Evolutionary conservation across 2,888 invertebrate species (phyloP), one percentile per base, ranked within the genome.

Genomic region (Tanypteryx hageni): DNA sequence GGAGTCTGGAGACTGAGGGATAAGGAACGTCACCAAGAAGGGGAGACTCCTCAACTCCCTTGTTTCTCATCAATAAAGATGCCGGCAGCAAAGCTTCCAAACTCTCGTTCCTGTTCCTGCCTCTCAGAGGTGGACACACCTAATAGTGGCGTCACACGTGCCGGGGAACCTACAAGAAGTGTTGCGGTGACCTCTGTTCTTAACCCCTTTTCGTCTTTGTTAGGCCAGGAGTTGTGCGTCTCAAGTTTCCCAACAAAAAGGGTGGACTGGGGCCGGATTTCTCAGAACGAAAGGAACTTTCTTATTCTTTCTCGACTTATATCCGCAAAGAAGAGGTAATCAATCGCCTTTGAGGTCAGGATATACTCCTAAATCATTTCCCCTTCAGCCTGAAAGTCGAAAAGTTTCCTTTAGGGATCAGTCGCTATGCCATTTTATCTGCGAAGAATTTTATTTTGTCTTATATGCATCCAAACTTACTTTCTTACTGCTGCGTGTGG

Each of bases 31-130:
- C 76, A 0, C 22, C 44, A 44, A 44, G 44, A 44, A 44, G 44
- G 44, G 44, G 1, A 5, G 44, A 44, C 44, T 27, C n/a, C 27
- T 11, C 76, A 27, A 22, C 27, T 76, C 76, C 22, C 76, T 76
- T 76, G 76, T 22, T 76, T 27, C 76, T 27, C 76, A 76, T 76
- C 76, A 76, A 76, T 76, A 27, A 76, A 76, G 27, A 22, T 76
- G 76, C 76, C 76, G 76, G 11, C 76, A 27, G 76, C 76, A 76
- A 27, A 22, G 14, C 76, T 76, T 76, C 27, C 11, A 3, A 76
- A 27, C 76, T 76, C 76, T 76, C 44, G 44, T 76, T 76, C 27
- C 27, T 76, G 76, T 27, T 44, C 76, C 11, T 76, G n/a, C 9
- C 68, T 68, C 68, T 68, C 22, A 18, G 22, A 27, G 76, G 76